Evolutionary conservation across 2,113 vertebrate species (phyloP), one percentile per base, ranked within the genome.

Genomic region (Lethenteron camtschaticum): DNA sequence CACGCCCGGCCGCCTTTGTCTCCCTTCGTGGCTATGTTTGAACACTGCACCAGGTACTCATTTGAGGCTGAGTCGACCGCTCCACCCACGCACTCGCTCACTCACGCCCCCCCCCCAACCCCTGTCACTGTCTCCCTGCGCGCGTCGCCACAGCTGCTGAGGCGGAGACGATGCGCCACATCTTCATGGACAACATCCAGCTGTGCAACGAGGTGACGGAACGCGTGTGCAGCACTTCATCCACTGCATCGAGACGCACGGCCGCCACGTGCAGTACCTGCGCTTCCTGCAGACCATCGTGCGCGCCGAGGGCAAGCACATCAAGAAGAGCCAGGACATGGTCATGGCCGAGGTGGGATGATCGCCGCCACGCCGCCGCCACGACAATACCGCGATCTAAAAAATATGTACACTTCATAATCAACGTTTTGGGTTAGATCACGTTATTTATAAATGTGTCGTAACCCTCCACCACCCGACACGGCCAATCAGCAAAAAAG

Each of bases 321-420:
- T 99, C 70, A 99, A 99, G 83, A 99, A 99, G 79, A 96, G 94
- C 74, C 94, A 99, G 82, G 94, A 99, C 80, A 95, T 96, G 90
- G 87, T 96, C 83, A 99, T 99, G 94, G 96, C 92, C 0, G 92
- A 99, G 94, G 94, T 90, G 81, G 74, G 74, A 71, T 11, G 9
- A 71, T 9, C 10, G 41, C 41, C 41, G 41, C 41, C 41, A 7
- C 24, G 24, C 41, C 41, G 41, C 41, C 41, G 3, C 6, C 41
- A 41, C 41, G 3, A 41, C 41, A 41, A 41, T 7, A 5, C 41
- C 41, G 6, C 41, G 24, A 24, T 24, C 24, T 4, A 3, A 24
- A 24, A 24, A 24, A 24, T 24, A 24, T 24, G 24, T 24, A 24
- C 24, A 24, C 24, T 3, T 20, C 20, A 20, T 20, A 20, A 20